Evolutionary conservation across 2,888 invertebrate species (phyloP), one percentile per base, ranked within the genome.

Genomic region (Scaeva pyrastri): DNA sequence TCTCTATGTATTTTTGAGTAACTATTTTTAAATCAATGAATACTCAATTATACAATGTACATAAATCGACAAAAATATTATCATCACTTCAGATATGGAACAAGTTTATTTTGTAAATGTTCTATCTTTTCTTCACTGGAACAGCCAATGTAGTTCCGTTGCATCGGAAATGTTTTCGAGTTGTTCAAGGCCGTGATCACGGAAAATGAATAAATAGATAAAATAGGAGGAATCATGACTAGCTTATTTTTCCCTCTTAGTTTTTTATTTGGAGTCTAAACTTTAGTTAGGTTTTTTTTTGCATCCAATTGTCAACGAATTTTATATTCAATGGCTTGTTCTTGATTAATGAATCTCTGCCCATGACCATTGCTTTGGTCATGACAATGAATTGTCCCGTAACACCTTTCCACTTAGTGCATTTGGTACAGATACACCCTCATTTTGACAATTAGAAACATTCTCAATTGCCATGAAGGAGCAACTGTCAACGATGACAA

Each of bases 121-220:
- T 77, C 76, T 56, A 62, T 73, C 62, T 73, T 43, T 36, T 73
- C 68, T 72, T 41, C 52, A 52, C 72, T 72, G 52, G 52, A 76
- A 81, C 26, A 2, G 7, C 10, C 23, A 4, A 6, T 10, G 14
- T n/a, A 26, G 16, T 66, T 45, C 11, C 55, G 45, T 5, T 26
- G 19, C 26, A 5, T 52, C 43, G 64, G 50, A 39, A 76, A 71
- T 31, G 11, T 68, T 62, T 71, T 70, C 75, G 72, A 76, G 85
- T 31, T 5, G 72, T 85, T 76, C 14, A 80, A 75, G 66, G 62
- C 48, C 45, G 36, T 52, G 31, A 50, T 12, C 62, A 14, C 21
- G 23, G 16, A 21, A 11, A 31, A 55, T 2, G 41, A 45, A 36
- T 14, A 48, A 39, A 8, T 23, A 14, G 19, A 14, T 26, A 31